These are phyloP conservation scores for Lepus americanus DNA, from an alignment of 2,113 vertebrate species.

Conservation along the genomic window DNA sequence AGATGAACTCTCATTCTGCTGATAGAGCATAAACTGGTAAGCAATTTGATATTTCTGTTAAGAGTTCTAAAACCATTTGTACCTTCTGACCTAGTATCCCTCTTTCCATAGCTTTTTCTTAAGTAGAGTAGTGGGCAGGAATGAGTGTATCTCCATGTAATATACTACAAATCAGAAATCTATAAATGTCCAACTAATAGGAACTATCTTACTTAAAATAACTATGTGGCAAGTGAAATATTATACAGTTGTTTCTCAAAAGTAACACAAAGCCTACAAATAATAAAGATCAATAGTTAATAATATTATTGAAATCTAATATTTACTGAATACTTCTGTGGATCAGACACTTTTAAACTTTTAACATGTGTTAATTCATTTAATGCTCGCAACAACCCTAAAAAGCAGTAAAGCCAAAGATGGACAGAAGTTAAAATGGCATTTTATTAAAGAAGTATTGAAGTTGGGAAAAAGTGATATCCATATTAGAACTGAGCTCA, in stretches of 20 bases:
- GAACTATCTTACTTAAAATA: background rate
- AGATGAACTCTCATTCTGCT: background rate
- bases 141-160: background rate
- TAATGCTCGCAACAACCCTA: background rate
- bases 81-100: slow-evolving; percentile 14
- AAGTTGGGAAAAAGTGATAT: background rate
- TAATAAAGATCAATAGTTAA: background rate
- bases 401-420: background rate
- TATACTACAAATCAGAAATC: slow-evolving; percentile 12
- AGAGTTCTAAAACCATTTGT: slow-evolving; percentile 38
- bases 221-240: background rate
- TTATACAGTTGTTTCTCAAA: background rate
- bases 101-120: slow-evolving; percentile 14
- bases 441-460: slow-evolving; percentile 36
- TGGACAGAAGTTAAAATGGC: background rate
- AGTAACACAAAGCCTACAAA: background rate
- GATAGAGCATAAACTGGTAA: background rate
- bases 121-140: slow-evolving; percentile 15
- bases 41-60: slow-evolving; percentile 15
- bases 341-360: background rate
- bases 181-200: background rate
- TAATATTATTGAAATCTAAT: slow-evolving; percentile 22
- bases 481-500: background rate
- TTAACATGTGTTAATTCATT: slow-evolving; percentile 2
- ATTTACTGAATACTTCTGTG: background rate